Conservation (phyloP, 2,797 vertebrate genomes). For the Eremophila alpestris region DNA sequence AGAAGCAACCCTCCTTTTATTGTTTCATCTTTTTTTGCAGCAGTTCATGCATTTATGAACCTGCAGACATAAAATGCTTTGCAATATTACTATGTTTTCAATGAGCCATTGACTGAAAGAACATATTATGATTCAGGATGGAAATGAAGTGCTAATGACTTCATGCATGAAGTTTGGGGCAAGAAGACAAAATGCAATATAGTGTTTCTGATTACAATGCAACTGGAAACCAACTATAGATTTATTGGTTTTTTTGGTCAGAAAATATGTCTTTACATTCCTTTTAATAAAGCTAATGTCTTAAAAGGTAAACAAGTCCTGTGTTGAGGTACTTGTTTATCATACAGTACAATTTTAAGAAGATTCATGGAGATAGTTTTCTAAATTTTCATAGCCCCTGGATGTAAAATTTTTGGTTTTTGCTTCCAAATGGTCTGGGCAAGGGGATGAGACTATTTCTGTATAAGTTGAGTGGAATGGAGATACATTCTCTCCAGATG, state of each 20-base stretch:
- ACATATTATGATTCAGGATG: slow-evolving; percentile 47
- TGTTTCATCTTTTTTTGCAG: not conserved
- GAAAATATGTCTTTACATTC: not conserved
- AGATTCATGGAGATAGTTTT: not conserved
- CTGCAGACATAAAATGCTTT: slow-evolving; percentile 6
- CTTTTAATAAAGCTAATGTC: not conserved
- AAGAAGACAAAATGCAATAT: not conserved
- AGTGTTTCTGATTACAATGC: not conserved
- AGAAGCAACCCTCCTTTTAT: not conserved
- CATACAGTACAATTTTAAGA: not conserved
- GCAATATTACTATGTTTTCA: not conserved
- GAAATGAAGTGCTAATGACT: not conserved
- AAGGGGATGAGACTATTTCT: not conserved
- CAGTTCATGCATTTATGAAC: slow-evolving; percentile 37
- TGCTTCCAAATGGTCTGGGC: not conserved
- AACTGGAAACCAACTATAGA: not conserved
- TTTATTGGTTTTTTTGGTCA: not conserved
- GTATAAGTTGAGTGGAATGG: not conserved
- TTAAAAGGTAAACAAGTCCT: not conserved
- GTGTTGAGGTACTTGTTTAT: not conserved
- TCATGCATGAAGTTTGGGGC: not conserved
- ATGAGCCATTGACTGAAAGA: not conserved
- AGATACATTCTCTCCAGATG: no score
- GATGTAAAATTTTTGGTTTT: not conserved
- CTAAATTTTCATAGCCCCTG: not conserved